Evolutionary conservation across 2,888 invertebrate species (phyloP).

Genomic region (Coremacera marginata): DNA sequence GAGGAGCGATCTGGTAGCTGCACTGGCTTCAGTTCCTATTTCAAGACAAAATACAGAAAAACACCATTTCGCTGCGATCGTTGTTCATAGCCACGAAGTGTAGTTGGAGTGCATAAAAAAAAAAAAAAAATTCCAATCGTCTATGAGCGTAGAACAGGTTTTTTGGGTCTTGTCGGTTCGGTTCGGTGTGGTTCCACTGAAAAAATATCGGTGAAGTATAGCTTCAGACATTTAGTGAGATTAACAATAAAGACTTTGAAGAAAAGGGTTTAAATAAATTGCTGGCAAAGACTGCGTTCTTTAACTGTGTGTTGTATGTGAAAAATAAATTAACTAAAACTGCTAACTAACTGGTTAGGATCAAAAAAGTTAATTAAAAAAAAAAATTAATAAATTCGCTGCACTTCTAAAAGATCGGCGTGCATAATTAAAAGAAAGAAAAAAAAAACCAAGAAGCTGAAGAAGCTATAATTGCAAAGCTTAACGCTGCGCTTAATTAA

Average conservation of each 20-base stretch:
- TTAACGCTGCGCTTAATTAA: neutral
- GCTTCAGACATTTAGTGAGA: slow-evolving; percentile 28
- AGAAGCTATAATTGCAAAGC: neutral
- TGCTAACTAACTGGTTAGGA: neutral
- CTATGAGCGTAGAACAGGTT: slow-evolving; percentile 36
- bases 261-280: slow-evolving; percentile 7
- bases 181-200: slow-evolving; percentile 16
- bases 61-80: slow-evolving; percentile 52
- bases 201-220: slow-evolving; percentile 9
- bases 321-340: neutral
- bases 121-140: slow-evolving; percentile 31
- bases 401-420: neutral
- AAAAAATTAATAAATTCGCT: neutral
- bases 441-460: neutral
- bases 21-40: slow-evolving; percentile 70
- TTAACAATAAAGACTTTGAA: slow-evolving; percentile 16
- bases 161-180: slow-evolving; percentile 19
- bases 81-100: slow-evolving; percentile 27
- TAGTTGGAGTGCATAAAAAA: slow-evolving; percentile 29
- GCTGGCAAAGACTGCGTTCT: neutral
- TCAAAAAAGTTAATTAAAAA: neutral
- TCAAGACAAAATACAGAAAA: slow-evolving; percentile 68
- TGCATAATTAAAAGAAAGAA: neutral
- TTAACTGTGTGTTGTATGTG: neutral
- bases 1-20: slow-evolving; percentile 70